A percentile compares a stretch with the other conserved stretches of the same genome.
Conservation (phyloP, 1,140 invertebrate species). For the Drosophila gunungcola region DNA sequence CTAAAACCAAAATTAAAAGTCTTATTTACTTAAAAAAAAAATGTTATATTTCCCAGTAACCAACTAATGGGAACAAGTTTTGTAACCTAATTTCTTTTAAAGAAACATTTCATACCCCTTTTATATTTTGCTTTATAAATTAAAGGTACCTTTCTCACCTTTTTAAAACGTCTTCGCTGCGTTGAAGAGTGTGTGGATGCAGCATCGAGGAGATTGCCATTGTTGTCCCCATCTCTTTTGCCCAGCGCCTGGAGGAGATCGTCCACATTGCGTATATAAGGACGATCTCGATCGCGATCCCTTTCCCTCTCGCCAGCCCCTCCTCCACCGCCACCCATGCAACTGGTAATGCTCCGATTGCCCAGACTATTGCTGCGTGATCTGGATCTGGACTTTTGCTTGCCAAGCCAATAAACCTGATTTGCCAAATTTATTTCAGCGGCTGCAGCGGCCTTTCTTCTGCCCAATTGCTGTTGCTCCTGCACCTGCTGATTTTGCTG, state of each 20-base stretch:
- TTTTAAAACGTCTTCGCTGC: constrained; percentile 71
- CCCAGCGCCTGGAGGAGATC: constrained; percentile 70
- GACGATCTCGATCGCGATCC: constrained; percentile 42
- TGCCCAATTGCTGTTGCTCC: constrained; percentile 41
- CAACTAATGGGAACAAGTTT: too few species aligned
- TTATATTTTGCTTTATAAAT: not conserved
- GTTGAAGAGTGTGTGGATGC: constrained; percentile 64
- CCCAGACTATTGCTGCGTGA: constrained; percentile 80
- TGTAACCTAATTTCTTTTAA: too few species aligned
- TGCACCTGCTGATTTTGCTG: constrained; percentile 38
- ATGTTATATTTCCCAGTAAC: too few species aligned
- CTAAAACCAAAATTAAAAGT: too few species aligned
- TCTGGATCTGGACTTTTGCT: constrained; percentile 68
- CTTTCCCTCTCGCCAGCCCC: constrained; percentile 6
- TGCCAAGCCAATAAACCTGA: constrained; percentile 78
- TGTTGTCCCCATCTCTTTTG: constrained; percentile 41
- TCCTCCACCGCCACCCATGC: constrained; percentile 52
- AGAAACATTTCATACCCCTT: too few species aligned
- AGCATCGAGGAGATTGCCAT: constrained; percentile 48
- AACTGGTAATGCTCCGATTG: constrained; percentile 64
- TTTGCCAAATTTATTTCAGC: constrained; percentile 80
- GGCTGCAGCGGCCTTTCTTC: constrained; percentile 67
- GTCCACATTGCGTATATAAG: constrained; percentile 78
- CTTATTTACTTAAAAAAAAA: too few species aligned
- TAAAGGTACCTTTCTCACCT: constrained; percentile 52